phyloP scores from a whole-genome alignment of 2,797 vertebrate genomes.

The Anguilla anguilla region DNA sequence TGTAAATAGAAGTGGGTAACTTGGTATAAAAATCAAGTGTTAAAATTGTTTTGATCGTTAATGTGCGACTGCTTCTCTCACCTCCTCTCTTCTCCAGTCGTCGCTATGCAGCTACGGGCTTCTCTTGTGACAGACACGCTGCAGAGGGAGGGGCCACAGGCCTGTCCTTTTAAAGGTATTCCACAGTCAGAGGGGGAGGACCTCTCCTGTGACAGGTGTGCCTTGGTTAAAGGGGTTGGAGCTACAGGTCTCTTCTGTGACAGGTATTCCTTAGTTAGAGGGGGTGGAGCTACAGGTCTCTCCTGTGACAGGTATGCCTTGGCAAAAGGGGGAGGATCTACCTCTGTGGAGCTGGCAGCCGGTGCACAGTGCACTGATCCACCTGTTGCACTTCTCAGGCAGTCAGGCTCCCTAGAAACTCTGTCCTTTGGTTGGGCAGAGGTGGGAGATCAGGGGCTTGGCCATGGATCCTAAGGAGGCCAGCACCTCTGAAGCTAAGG shows the following conservation, averaged over 20 bases:
- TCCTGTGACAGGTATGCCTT: conserved; percentile 17
- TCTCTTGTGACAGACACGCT: conserved; percentile 63
- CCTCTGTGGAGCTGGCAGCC: conserved; percentile 73
- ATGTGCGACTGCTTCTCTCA: conserved; percentile 19
- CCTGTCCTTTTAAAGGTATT: conserved; percentile 70
- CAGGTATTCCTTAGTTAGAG: conserved; percentile 54
- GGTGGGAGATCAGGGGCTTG: conserved; percentile 45
- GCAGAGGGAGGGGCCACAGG: conserved; percentile 55
- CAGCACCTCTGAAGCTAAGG: conserved; percentile 61
- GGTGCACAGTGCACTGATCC: conserved; percentile 69
- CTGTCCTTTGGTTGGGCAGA: conserved; percentile 41
- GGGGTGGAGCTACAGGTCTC: conserved; percentile 51
- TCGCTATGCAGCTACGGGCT: conserved; percentile 44
- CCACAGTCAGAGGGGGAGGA: conserved; percentile 58
- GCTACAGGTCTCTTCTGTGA: conserved; percentile 67
- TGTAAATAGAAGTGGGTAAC: background rate
- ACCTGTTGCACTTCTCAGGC: conserved; percentile 72
- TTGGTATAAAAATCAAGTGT: background rate
- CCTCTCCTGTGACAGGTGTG: conserved; percentile 69
- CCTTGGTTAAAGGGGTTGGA: conserved; percentile 46
- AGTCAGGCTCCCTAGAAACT: conserved; percentile 47
- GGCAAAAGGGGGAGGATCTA: conserved; percentile 76
- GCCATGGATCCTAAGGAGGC: conserved; percentile 76
- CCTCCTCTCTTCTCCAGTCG: background rate
- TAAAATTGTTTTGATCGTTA: background rate